Conservation (phyloP, 2,113 vertebrate genomes). For the Ciconia stormi region DNA sequence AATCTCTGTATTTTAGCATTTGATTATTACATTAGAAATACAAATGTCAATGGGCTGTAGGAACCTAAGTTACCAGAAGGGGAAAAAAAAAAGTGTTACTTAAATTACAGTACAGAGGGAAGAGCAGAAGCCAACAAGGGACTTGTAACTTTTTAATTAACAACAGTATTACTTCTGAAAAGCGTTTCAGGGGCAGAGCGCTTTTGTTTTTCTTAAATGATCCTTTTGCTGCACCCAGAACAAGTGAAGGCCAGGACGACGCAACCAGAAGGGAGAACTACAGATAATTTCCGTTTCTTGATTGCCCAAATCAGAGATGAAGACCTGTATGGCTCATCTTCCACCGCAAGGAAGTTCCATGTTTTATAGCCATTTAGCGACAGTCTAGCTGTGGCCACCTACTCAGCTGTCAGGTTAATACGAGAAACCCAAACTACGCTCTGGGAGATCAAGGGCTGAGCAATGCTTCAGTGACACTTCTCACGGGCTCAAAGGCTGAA, state of each 20-base stretch:
- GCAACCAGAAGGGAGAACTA: not conserved
- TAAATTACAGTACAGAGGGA: not conserved
- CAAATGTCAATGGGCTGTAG: constrained; percentile 68
- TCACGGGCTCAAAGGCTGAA: not conserved
- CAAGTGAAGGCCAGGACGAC: not conserved
- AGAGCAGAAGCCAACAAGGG: not conserved
- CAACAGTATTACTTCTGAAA: not conserved
- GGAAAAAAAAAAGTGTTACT: not conserved
- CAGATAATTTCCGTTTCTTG: not conserved
- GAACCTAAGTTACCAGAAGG: not conserved
- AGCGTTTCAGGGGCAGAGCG: not conserved
- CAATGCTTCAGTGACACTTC: not conserved
- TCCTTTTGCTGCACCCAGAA: not conserved
- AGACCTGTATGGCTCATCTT: not conserved
- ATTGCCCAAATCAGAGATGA: not conserved
- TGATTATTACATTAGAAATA: constrained; percentile 61
- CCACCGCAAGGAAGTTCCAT: accelerated
- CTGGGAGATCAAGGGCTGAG: not conserved
- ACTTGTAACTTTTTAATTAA: not conserved
- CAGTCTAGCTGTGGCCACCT: too few species aligned
- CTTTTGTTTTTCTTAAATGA: not conserved
- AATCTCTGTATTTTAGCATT: constrained; percentile 70
- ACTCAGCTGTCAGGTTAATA: not conserved
- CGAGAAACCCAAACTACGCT: not conserved
- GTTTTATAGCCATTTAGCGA: not conserved